These are phyloP conservation scores for Stictonetta naevosa DNA, from an alignment of 2,113 vertebrate species.

Conservation along the genomic window DNA sequence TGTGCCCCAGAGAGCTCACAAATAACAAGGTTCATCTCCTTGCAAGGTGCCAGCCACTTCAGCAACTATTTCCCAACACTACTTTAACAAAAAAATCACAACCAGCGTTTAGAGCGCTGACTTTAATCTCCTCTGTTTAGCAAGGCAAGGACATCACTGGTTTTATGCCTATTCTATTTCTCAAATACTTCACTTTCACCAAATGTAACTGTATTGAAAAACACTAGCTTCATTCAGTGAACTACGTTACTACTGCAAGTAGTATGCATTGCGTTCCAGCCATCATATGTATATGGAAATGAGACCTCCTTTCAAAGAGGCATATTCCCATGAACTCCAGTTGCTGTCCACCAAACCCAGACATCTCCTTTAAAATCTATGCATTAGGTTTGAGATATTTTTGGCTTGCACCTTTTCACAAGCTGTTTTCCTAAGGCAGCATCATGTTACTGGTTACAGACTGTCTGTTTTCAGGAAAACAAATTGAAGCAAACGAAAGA, in stretches of 20 bases:
- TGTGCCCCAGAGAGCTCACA: neutral
- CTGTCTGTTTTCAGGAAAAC: neutral
- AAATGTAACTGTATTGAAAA: neutral
- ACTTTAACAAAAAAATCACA: neutral
- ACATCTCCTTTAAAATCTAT: slow-evolving; percentile 25
- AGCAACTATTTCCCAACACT: neutral
- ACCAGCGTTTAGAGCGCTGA: neutral
- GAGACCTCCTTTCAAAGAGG: neutral
- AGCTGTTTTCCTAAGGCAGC: neutral
- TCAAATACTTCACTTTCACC: neutral
- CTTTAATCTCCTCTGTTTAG: neutral
- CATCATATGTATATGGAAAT: slow-evolving; percentile 72
- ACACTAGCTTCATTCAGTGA: slow-evolving; percentile 11
- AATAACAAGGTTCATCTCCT: neutral
- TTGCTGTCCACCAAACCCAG: slow-evolving; percentile 24
- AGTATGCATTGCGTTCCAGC: neutral
- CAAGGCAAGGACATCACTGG: neutral
- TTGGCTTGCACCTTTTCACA: neutral
- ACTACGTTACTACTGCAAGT: neutral
- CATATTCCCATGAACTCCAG: slow-evolving; percentile 28
- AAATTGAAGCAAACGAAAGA: neutral
- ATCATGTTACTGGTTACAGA: neutral
- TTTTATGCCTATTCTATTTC: neutral
- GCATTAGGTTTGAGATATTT: slow-evolving; percentile 54
- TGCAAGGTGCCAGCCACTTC: neutral